Conservation (phyloP, 2,797 vertebrate genomes). For the Glossophaga mutica region DNA sequence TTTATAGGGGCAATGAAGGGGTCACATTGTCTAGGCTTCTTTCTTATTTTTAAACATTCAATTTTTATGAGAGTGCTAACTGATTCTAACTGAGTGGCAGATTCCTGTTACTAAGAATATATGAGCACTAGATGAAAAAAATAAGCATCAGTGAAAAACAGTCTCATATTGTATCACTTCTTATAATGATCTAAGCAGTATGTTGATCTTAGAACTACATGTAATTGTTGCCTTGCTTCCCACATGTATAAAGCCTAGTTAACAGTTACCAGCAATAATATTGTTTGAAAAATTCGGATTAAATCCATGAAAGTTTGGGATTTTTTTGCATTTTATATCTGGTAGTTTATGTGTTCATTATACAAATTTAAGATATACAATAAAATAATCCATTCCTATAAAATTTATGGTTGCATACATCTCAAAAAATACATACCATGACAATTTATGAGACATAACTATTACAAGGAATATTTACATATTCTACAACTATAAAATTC, state of each 20-base stretch:
- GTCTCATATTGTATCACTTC: not conserved
- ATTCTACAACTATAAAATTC: not conserved
- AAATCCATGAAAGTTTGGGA: not conserved
- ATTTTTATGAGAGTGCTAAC: slow-evolving; percentile 10
- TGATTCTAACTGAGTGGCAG: slow-evolving; percentile 14
- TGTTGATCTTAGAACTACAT: not conserved
- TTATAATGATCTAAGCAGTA: slow-evolving; percentile 21
- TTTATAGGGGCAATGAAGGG: slow-evolving; percentile 21
- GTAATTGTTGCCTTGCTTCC: not conserved
- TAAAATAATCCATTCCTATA: not conserved
- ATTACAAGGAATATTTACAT: not conserved
- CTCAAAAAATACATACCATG: not conserved
- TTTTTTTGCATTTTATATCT: not conserved
- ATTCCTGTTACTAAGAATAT: slow-evolving; percentile 24
- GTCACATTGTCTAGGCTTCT: not conserved
- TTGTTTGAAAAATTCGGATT: not conserved
- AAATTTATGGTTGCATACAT: not conserved
- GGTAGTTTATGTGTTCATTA: not conserved
- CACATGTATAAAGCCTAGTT: not conserved
- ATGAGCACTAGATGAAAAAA: slow-evolving; percentile 45
- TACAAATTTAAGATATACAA: not conserved
- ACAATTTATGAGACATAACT: not conserved
- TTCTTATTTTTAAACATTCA: slow-evolving; percentile 23
- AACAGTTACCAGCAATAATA: not conserved
- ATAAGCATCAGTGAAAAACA: not conserved